Conservation (phyloP, 1,140 invertebrate genomes). For the Matsumurasca onukii region DNA sequence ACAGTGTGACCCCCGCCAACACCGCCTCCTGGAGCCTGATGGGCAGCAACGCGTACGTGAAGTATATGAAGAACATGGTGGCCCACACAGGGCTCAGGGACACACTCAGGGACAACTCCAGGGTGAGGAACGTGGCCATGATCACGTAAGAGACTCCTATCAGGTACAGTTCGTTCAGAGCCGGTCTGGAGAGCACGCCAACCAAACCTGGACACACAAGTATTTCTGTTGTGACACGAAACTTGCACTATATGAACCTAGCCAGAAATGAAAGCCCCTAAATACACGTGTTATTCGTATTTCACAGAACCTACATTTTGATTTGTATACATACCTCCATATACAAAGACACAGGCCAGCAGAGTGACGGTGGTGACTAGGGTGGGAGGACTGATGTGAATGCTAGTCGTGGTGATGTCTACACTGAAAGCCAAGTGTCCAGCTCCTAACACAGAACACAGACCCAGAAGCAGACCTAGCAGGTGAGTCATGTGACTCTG, state of each 20-base stretch:
- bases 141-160: slow-evolving; percentile 80
- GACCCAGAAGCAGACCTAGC: slow-evolving; percentile 69
- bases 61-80: slow-evolving; percentile 76
- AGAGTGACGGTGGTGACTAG: slow-evolving; percentile 46
- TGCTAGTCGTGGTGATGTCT: slow-evolving; percentile 9
- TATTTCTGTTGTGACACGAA: too few species aligned
- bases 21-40: slow-evolving; percentile 77
- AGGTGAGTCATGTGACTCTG: slow-evolving; percentile 86
- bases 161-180: slow-evolving; percentile 85
- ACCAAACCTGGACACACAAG: slow-evolving; percentile 64
- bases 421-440: slow-evolving; percentile 51
- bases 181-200: slow-evolving; percentile 71
- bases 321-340: slow-evolving; percentile 49
- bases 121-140: slow-evolving; percentile 66
- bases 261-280: too few species aligned
- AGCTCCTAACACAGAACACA: slow-evolving; percentile 63
- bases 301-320: too few species aligned
- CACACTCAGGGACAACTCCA: slow-evolving; percentile 60
- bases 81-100: slow-evolving; percentile 42
- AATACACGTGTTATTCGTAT: too few species aligned
- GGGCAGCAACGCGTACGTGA: slow-evolving; percentile 85
- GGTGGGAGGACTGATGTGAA: slow-evolving; percentile 42
- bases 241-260: too few species aligned
- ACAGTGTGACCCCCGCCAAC: slow-evolving; percentile 66
- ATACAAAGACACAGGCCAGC: slow-evolving; percentile 46